phyloP scores from a whole-genome alignment of 2,113 vertebrate genomes.

The Indicator maculatus region DNA sequence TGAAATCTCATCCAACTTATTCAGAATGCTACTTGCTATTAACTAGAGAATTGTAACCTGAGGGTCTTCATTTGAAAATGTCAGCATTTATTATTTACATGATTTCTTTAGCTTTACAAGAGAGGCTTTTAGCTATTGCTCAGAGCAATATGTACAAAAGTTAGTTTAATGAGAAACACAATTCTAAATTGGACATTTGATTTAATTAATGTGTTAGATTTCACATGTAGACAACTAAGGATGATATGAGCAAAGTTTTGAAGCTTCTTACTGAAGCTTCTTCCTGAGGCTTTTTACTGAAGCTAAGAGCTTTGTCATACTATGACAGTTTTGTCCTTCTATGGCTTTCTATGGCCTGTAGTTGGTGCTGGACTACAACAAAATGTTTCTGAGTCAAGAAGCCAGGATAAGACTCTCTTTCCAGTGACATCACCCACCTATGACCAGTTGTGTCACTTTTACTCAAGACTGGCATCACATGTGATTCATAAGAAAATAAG shows the following conservation, averaged over 20 bases:
- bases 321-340: background rate
- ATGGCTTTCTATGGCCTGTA: background rate
- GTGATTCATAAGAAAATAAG: background rate
- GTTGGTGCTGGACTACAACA: background rate
- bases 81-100: constrained; percentile 20
- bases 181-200: background rate
- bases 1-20: constrained; percentile 5
- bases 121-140: constrained; percentile 11
- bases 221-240: background rate
- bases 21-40: constrained; percentile 23
- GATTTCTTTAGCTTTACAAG: constrained; percentile 5
- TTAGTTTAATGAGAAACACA: background rate
- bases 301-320: background rate
- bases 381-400: background rate
- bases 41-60: constrained; percentile 1
- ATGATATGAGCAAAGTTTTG: background rate
- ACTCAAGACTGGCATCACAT: background rate
- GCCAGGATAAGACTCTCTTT: background rate
- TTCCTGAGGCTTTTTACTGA: background rate
- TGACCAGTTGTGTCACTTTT: background rate
- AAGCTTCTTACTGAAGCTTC: background rate
- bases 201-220: constrained; percentile 15
- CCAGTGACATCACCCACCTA: background rate
- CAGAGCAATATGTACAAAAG: background rate
- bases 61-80: constrained; percentile 35